These are phyloP conservation scores for Silurus meridionalis DNA, from an alignment of 2,113 vertebrate genomes.

Conservation along the genomic window DNA sequence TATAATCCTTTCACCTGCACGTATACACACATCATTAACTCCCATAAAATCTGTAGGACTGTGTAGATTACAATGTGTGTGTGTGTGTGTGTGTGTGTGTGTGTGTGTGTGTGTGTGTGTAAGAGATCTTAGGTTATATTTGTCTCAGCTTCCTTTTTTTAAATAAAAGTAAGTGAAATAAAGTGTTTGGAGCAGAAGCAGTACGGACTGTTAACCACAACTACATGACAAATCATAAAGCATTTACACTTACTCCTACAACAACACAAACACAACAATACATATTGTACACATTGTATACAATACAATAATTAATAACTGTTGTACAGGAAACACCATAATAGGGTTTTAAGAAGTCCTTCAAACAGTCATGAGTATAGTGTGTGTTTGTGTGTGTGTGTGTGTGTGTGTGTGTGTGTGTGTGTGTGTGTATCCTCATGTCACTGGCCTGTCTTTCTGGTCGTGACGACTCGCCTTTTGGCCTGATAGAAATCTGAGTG, in stretches of 20 bases:
- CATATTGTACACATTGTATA: neutral
- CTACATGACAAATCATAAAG: neutral
- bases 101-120: neutral
- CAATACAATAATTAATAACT: neutral
- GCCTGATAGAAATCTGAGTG: conserved; percentile 85
- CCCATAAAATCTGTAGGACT: neutral
- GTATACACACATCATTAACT: neutral
- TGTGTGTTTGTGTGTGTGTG: conserved; percentile 33
- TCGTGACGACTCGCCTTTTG: conserved; percentile 74
- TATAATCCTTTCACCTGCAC: neutral
- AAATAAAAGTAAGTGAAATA: neutral
- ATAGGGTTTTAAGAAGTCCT: neutral
- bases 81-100: neutral
- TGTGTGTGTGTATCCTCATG: neutral
- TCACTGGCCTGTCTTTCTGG: conserved; percentile 79
- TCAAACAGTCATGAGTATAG: conserved; percentile 60
- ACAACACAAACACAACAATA: neutral
- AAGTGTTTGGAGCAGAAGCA: neutral
- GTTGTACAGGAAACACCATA: neutral
- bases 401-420: conserved; percentile 24
- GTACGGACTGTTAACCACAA: neutral
- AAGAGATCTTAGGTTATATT: neutral
- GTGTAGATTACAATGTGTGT: neutral
- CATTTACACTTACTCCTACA: conserved; percentile 27
- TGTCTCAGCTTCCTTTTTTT: neutral